phyloP scores from a whole-genome alignment of 2,113 vertebrate genomes.

The Odocoileus hemionus region DNA sequence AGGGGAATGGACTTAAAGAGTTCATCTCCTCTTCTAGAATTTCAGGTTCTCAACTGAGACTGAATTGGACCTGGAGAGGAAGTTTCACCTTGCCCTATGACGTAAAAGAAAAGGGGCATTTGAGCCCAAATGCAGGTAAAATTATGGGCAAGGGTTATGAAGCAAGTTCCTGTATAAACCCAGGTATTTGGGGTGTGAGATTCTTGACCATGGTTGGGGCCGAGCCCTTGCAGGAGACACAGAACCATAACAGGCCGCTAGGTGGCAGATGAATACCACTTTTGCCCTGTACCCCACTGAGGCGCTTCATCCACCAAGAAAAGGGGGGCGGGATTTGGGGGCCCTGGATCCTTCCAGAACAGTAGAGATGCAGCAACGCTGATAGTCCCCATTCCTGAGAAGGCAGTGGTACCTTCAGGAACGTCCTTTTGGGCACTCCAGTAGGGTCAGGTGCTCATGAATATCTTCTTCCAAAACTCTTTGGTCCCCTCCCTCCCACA shows the following conservation, averaged over 20 bases:
- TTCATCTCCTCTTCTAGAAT: background rate
- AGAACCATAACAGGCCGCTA: fast-evolving
- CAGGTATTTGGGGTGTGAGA: background rate
- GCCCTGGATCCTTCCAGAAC: background rate
- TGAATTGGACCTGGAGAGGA: background rate
- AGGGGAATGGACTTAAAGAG: background rate
- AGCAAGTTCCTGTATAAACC: background rate
- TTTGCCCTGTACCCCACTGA: fast-evolving
- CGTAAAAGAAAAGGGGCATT: background rate
- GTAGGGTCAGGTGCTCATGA: background rate
- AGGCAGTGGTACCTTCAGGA: background rate
- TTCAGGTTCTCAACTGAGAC: background rate
- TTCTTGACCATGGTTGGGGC: fast-evolving
- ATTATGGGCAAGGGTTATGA: background rate
- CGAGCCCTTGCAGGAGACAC: fast-evolving
- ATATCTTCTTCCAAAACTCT: background rate
- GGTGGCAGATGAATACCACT: conserved; percentile 41
- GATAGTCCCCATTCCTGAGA: fast-evolving
- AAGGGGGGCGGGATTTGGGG: background rate
- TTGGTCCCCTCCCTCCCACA: too few species aligned
- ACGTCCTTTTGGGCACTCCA: background rate
- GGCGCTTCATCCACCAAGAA: fast-evolving
- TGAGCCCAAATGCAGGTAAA: background rate
- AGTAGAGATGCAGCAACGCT: too few species aligned
- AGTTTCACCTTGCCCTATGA: background rate